These are phyloP conservation scores for Acleris sparsana DNA, from an alignment of 2,888 invertebrate genomes.

Conservation along the genomic window DNA sequence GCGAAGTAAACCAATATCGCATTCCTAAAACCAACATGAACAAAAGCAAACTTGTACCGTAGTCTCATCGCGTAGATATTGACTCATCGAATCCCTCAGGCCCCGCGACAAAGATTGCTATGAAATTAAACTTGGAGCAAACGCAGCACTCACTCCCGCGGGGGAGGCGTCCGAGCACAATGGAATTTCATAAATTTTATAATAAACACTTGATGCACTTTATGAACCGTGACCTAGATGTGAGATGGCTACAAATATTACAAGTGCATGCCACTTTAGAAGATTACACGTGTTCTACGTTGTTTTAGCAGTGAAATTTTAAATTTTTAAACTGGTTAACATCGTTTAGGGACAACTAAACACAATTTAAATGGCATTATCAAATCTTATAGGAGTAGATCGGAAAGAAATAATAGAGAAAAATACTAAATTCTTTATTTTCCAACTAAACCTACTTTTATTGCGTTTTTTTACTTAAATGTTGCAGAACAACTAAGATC, in stretches of 20 bases:
- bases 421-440: too few species aligned
- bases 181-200: constrained; percentile 34
- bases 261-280: neutral
- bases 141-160: constrained; percentile 41
- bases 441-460: neutral
- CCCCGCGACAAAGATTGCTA: constrained; percentile 60
- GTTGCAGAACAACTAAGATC: too few species aligned
- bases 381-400: too few species aligned
- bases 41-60: neutral
- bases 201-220: constrained; percentile 24
- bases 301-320: neutral
- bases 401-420: too few species aligned
- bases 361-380: too few species aligned
- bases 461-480: neutral
- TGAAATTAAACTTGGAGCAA: constrained; percentile 60
- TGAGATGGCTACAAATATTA: neutral
- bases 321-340: too few species aligned
- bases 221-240: constrained; percentile 27
- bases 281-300: neutral
- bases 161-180: constrained; percentile 21
- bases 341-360: too few species aligned
- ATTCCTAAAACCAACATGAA: neutral
- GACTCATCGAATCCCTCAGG: constrained; percentile 39
- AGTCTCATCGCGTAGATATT: constrained; percentile 14
- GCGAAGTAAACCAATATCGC: too few species aligned